These are phyloP conservation scores for Balanococcus diminutus DNA, from an alignment of 2,888 invertebrate genomes.

Conservation along the genomic window DNA sequence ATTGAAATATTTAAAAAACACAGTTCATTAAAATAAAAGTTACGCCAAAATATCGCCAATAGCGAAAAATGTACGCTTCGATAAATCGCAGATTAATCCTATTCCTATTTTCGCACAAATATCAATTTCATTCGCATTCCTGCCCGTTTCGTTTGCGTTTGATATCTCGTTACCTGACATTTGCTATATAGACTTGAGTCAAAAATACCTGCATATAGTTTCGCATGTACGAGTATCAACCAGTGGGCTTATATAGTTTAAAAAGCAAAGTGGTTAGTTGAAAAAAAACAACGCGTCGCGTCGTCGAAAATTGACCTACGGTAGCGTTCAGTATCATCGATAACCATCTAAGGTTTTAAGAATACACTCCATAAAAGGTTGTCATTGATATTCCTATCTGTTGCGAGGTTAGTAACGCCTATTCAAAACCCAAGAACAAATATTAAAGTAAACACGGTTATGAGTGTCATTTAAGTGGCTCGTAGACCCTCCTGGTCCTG, in stretches of 20 bases:
- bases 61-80: neutral
- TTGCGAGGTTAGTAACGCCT: conserved; percentile 22
- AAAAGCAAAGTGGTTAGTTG: neutral
- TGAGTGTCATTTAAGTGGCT: conserved; percentile 47
- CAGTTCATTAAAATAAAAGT: neutral
- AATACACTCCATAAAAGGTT: conserved; percentile 24
- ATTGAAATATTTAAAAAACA: neutral
- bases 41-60: neutral
- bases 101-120: conserved; percentile 27
- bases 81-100: conserved; percentile 16
- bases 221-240: neutral
- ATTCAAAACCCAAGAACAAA: conserved; percentile 40
- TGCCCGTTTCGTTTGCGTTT: too few species aligned
- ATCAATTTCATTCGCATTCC: conserved; percentile 23
- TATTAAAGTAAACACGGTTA: conserved; percentile 45
- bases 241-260: neutral
- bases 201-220: conserved; percentile 26
- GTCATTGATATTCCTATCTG: conserved; percentile 43
- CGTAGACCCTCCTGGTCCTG: conserved; percentile 45
- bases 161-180: neutral
- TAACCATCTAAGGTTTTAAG: conserved; percentile 28
- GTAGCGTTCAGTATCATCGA: conserved; percentile 38
- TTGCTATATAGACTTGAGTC: neutral
- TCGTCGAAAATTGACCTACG: conserved; percentile 35
- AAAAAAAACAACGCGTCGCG: neutral